Evolutionary conservation across 2,113 vertebrate species (phyloP), one percentile per base, ranked within the genome.

Genomic region (Chunga burmeisteri): DNA sequence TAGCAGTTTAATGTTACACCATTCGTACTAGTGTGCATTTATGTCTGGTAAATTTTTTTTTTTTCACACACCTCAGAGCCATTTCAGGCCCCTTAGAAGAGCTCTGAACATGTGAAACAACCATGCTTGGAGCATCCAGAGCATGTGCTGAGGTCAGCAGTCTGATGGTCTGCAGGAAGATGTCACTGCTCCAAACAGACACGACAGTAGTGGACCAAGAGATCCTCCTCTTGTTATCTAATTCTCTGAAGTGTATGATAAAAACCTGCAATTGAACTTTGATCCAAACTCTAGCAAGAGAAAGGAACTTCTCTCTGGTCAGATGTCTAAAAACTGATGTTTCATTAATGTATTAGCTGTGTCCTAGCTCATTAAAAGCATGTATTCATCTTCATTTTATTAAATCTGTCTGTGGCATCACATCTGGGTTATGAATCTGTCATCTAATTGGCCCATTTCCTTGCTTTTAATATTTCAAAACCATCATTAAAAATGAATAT

Each of bases 391-490:
- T 95, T 96, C 70, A 92, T 89, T 95, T 85, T 73, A 85, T 91
- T 82, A 91, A 94, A 85, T 8, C 32, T 49, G 8, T 73, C 88
- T 2, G 8, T 79, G 73, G 32, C 53, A 75, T 65, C 88, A 77
- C 22, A 36, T 94, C 70, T 94, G 47, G 58, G 46, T 85, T 81
- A 87, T 89, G 73, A 91, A 94, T 96, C 74, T 85, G 26, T 68
- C 84, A 46, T 94, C 66, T 80, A 53, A 91, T 94, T 46, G 93
- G 29, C 87, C 78, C 78, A 93, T 97, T 97, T 97, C 84, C 96
- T 91, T 66, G 88, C 40, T 93, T 94, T 97, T 73, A 97, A 96
- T 97, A 96, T 96, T 97, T 96, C 20, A 97, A 94, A 93, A 36
- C 67, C 71, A 67, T 47, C 59, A 95, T 97, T 94, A 97, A 96